Percentiles rank a stretch among this genome's conserved stretches.
phyloP scores from a whole-genome alignment of 2,113 vertebrate species.

The Syngnathus scovelli region DNA sequence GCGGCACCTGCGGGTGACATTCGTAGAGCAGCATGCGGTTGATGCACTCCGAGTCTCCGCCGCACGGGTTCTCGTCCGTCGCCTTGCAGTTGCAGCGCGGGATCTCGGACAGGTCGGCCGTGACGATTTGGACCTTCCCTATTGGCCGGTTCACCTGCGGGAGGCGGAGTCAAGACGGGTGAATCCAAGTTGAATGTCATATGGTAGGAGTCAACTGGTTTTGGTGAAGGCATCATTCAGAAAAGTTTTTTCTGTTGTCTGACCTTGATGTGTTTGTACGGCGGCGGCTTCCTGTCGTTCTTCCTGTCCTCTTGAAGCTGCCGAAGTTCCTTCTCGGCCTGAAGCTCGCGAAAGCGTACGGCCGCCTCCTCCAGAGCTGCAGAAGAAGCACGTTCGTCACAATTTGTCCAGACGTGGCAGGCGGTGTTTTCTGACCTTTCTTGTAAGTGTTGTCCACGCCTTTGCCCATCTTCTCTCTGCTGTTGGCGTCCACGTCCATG shows the following conservation, averaged over 20 bases:
- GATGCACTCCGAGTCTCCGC: conserved; percentile 94
- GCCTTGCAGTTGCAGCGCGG: conserved; percentile 96
- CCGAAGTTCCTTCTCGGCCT: conserved; percentile 90
- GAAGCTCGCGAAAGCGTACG: conserved; percentile 87
- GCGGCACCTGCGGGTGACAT: conserved; percentile 84
- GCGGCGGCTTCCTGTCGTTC: conserved; percentile 94
- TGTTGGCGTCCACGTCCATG: conserved; percentile 97
- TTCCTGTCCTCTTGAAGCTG: conserved; percentile 94
- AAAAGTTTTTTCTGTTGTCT: background rate
- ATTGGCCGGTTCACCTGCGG: conserved; percentile 88
- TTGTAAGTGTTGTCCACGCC: conserved; percentile 92
- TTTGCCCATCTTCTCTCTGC: conserved; percentile 96
- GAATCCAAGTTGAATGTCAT: no score
- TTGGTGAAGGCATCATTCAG: no score
- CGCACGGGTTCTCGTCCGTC: conserved; percentile 89
- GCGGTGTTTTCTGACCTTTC: conserved; percentile 75
- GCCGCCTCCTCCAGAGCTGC: conserved; percentile 94
- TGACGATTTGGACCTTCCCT: conserved; percentile 95
- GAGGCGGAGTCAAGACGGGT: background rate
- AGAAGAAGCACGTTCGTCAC: background rate
- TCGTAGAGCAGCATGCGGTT: conserved; percentile 98
- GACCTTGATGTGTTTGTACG: conserved; percentile 88
- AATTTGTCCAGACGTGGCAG: background rate
- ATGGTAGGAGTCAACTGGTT: no score
- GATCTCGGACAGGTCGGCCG: conserved; percentile 91